These are phyloP conservation scores for western clawed frog (Xenopus tropicalis) DNA, from an alignment of 2,113 vertebrate genomes.

Conservation along the genomic window UCB_Xtro_10.0 CM004446.2:18487501-18488000, in stretches of 20 bases:
- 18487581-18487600: not conserved
- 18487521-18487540: not conserved
- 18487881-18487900: too few relatives aligned
- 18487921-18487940: too few relatives aligned
- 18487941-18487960: too few relatives aligned
- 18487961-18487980: too few relatives aligned
- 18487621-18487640: too few relatives aligned
- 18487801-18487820: slow-evolving; percentile 86
- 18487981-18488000: too few relatives aligned
- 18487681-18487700: slow-evolving; percentile 90
- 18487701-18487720: slow-evolving; percentile 73
- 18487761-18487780: slow-evolving; percentile 69
- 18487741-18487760: slow-evolving; percentile 80
- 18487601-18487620: too few relatives aligned
- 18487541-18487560: not conserved
- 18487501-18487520: too few relatives aligned
- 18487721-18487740: slow-evolving; percentile 85
- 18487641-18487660: slow-evolving; percentile 69
- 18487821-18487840: slow-evolving; percentile 26
- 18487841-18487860: too few relatives aligned
- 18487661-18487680: slow-evolving; percentile 97
- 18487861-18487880: too few relatives aligned
- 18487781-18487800: slow-evolving; percentile 85
- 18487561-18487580: slow-evolving; percentile 13
- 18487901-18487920: too few relatives aligned